These are phyloP conservation scores for Campylomormyrus tamandua DNA, from an alignment of 2,113 vertebrate species.

Conservation along the genomic window DNA sequence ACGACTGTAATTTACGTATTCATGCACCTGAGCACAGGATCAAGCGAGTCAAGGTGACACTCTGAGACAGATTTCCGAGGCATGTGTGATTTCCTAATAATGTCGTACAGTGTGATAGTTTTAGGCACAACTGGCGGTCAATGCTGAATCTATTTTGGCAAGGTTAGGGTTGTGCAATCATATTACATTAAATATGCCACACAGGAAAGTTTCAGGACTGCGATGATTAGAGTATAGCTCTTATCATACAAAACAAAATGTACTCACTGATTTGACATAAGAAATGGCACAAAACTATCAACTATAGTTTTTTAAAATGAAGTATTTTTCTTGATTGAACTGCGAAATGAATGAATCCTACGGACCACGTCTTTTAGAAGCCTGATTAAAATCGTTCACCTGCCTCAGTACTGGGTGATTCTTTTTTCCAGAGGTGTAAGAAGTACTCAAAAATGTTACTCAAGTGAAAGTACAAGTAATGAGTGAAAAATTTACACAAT, in stretches of 20 bases:
- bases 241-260: background rate
- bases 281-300: background rate
- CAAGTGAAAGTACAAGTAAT: no score
- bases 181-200: background rate
- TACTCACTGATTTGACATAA: background rate
- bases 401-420: background rate
- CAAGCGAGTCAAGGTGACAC: conserved; percentile 8
- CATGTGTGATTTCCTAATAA: conserved; percentile 9
- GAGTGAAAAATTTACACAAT: no score
- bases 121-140: conserved; percentile 2
- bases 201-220: background rate
- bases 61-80: conserved; percentile 8
- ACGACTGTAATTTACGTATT: background rate
- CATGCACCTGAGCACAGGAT: conserved; percentile 6
- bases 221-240: background rate
- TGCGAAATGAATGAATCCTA: background rate
- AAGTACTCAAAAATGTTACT: no score
- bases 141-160: conserved; percentile 6
- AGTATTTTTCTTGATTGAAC: background rate
- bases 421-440: background rate
- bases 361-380: background rate
- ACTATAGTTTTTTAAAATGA: background rate
- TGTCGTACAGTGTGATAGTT: background rate
- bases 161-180: background rate
- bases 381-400: background rate